Evolutionary conservation across 2,113 vertebrate genomes (phyloP), one percentile per base, ranked within the genome.

Genomic region (Phaethon lepturus): DNA sequence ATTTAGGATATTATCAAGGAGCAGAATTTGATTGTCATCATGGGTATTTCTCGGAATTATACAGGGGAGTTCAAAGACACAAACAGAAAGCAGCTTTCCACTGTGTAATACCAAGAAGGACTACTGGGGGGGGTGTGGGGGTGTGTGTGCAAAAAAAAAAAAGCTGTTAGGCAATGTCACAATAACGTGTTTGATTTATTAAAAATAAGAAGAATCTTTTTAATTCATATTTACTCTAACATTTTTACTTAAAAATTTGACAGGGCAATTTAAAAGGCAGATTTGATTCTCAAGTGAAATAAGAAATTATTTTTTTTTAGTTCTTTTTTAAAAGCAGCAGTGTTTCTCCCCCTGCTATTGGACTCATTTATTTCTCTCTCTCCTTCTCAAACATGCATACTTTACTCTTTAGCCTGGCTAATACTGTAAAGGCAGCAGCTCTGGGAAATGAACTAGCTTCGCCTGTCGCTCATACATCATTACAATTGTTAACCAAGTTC

Each of bases 401-500:
- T 96, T 95, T 79, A 64, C 40, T 93, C 81, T 93, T 94, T 95
- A 93, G 91, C 66, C 81, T 86, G 74, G 81, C 87, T 94, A 92
- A 97, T 87, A 73, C 77, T 82, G 93, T 92, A 89, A 90, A 97
- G 84, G 89, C 89, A 96, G 94, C 84, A 96, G 95, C 89, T 91
- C 58, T 95, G 96, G 94, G 94, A 97, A 97, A 96, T 91, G 93
- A 97, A 95, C 80, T 73, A 50, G 87, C 93, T 95, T 94, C 0
- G 71, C 91, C 94, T 66, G 53, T 97, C 84, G 86, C 93, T 95
- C 91, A 90, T 90, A 91, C 77, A 95, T 97, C 91, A 95, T 86
- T 91, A 95, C 91, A 95, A 94, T 29, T 94, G 94, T 96, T 97
- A 97, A 97, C 91, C 91, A 95, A 96, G 84, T 94, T 95, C 84